phyloP scores from a whole-genome alignment of 53 echinoderm and acorn worm genomes.

The Patiria pectinifera region DNA sequence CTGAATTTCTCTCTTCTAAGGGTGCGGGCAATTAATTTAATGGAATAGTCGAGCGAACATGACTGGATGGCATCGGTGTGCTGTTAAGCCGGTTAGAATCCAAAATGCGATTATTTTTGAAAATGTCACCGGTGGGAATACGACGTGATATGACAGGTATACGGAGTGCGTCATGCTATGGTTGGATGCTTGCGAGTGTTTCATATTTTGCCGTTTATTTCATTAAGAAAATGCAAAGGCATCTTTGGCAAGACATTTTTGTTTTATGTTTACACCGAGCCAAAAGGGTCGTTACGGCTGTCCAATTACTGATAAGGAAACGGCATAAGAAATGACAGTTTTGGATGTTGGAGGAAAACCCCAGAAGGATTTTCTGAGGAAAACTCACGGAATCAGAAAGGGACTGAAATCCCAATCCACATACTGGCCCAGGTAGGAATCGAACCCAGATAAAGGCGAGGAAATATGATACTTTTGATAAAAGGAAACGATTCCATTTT shows the following conservation, averaged over 20 bases:
- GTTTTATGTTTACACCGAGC: too few relatives aligned
- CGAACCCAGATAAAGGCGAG: too few relatives aligned
- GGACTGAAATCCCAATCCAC: too few relatives aligned
- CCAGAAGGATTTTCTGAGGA: too few relatives aligned
- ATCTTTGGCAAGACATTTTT: not conserved
- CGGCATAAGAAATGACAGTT: too few relatives aligned
- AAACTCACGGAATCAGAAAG: too few relatives aligned
- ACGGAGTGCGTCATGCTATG: not conserved
- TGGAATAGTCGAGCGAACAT: not conserved
- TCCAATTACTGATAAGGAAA: too few relatives aligned
- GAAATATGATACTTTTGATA: too few relatives aligned
- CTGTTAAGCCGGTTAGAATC: conserved; percentile 17
- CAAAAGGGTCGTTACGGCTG: too few relatives aligned
- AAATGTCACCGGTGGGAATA: conserved; percentile 4
- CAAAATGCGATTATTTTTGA: conserved; percentile 41
- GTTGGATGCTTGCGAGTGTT: not conserved
- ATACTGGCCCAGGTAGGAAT: too few relatives aligned
- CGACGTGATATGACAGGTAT: not conserved
- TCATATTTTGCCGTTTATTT: not conserved
- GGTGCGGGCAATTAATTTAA: conserved; percentile 30
- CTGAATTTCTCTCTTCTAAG: not conserved
- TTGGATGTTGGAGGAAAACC: too few relatives aligned
- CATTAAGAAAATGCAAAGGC: not conserved
- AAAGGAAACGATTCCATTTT: too few relatives aligned
- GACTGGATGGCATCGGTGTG: not conserved